Conservation (phyloP, 1,140 invertebrate genomes). For the Drosophila mayri region DNA sequence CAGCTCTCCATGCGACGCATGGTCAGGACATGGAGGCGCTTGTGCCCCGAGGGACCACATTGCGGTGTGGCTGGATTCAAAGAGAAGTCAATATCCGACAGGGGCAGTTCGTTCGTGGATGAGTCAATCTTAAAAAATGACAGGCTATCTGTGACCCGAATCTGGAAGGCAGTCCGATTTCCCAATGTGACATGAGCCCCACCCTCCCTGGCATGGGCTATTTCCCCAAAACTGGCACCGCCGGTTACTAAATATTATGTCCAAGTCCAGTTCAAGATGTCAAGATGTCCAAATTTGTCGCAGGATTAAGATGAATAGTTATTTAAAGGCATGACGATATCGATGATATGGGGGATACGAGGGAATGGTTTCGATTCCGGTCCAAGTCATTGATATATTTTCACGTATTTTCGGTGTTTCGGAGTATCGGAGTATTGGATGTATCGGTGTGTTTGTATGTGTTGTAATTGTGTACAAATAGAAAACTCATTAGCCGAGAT, state of each 20-base stretch:
- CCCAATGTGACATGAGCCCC: constrained; percentile 10
- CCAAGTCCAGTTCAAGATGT: neutral
- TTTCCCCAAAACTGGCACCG: constrained; percentile 11
- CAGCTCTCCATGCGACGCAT: constrained; percentile 77
- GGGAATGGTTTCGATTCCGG: constrained; percentile 16
- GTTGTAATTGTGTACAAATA: constrained; percentile 60
- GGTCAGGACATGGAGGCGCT: constrained; percentile 63
- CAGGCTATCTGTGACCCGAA: constrained; percentile 75
- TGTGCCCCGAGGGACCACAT: constrained; percentile 29
- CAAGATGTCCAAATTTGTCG: neutral
- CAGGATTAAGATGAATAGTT: constrained; percentile 14
- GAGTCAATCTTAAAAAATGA: constrained; percentile 84
- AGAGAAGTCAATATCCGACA: constrained; percentile 86
- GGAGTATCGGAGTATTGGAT: constrained; percentile 18
- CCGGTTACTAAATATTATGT: neutral
- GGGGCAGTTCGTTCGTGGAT: constrained; percentile 87
- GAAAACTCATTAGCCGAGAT: constrained; percentile 76
- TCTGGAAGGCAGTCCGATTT: constrained; percentile 59
- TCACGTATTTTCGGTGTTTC: constrained; percentile 19
- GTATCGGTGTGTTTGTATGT: constrained; percentile 8
- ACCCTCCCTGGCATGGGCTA: constrained; percentile 31
- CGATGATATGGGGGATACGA: constrained; percentile 11
- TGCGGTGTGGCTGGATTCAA: constrained; percentile 72
- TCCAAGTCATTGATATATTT: constrained; percentile 30
- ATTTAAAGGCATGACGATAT: constrained; percentile 9